Base-by-base conservation (phyloP, 1,140 invertebrate genomes). In the Acromyrmex charruanus region DNA sequence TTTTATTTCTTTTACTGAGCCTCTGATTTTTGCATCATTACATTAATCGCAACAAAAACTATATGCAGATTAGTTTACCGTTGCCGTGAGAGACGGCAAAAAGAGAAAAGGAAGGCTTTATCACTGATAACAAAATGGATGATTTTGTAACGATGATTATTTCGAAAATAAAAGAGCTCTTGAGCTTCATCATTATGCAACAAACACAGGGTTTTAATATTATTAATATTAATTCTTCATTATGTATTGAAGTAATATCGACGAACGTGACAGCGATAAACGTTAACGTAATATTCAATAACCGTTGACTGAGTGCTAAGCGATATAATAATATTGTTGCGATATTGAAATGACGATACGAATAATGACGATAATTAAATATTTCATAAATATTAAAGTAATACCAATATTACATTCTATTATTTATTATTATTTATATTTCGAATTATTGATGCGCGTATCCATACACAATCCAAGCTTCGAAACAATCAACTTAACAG, bases 321-420 rank as follows among this genome's bases (percentile, higher is more conserved):
- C 28, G 18, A 31, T 1, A 61, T 35, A 74, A 75, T 51, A 61
- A 49, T 25, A 53, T 82, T 49, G 69, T 21, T 51, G 55, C 28
- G 55, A 84, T 61, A 75, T 35, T 44, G 35, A 44, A 77, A 77
- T 63, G 28, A 63, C 58, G 35, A 28, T 51, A 25, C 5, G 39
- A 74, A 74, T 69, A 75, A 63, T 25, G 25, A 35, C 69, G 65
- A 58, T 58, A 58, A 59, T 71, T 21, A 81, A 81, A 61, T 55
- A 49, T 51, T 72, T 35, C 58, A 75, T 61, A 49, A 75, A 63
- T 84, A 84, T 84, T 51, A 61, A 74, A 75, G 39, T 59, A 71
- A 25, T 39, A 31, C 58, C 7, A 18, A 61, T 49, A 21, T 31
- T 72, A 18, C 18, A 21, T 74, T 74, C 59, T 35, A 61, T 84